Evolutionary conservation across 1,140 invertebrate species (phyloP), one percentile per base, ranked within the genome.

Genomic region (Drosophila gunungcola): DNA sequence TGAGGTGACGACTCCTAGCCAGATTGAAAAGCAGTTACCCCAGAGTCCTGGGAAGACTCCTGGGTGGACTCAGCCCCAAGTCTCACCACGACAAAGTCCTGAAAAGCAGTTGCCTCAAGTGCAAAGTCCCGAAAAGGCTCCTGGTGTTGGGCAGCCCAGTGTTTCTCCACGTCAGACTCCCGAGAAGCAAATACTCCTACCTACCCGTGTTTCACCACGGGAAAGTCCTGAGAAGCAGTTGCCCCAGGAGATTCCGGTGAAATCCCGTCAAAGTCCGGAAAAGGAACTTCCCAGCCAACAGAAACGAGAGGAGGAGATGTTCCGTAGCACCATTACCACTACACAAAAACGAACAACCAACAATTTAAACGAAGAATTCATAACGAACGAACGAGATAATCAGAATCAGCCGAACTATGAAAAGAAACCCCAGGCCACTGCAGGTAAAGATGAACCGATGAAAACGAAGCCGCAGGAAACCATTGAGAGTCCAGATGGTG

Each of bases 401-500:
- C 55, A 78, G 12, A 45, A 38, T 32, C 74, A 75, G 11, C 7
- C 62, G 10, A n/a, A 48, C 10, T 43, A 46, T 36, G 64, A 70
- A 34, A 55, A 53, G 36, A 41, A 55, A 45, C 27, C 54, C 6
- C 36, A 54, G 39, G 13, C 27, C 16, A 25, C 49, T 3, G 36
- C 49, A 6, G 36, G 46, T 3, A 10, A 60, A 2, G 36, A 49
- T 21, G 65, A 55, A 13, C 52, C 63, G 3, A 13, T 58, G 3
- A n/a, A 36, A 5, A 6, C 32, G 1, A 68, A 51, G 6, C 55
- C 62, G 1, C 21, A 38, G 16, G 29, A 65, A 4, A 42, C 34
- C 25, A 41, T 73, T 1, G 91, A 91, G 34, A 67, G 65, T 43
- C 80, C 85, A 3, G 91, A 91, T 69, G 91, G 91, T 21, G 75